Percentiles rank a stretch among this genome's conserved stretches.
Evolutionary conservation across 2,797 vertebrate genomes (phyloP).

Genomic region (Iguana delicatissima): DNA sequence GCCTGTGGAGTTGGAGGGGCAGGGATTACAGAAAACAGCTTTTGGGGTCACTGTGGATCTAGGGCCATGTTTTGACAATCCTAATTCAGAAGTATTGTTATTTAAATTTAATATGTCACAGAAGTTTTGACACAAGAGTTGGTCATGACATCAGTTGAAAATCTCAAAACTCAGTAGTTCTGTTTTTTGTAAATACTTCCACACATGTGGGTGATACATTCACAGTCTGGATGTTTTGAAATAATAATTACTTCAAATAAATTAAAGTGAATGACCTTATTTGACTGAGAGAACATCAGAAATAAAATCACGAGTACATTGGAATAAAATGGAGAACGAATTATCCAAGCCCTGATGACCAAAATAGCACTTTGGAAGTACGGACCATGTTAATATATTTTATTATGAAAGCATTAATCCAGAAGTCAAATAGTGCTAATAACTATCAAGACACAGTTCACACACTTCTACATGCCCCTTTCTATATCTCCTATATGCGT

Average conservation of each 20-base stretch:
- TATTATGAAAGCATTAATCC: background rate
- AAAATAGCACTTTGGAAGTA: background rate
- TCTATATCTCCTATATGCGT: background rate
- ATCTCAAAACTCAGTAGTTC: constrained; percentile 10
- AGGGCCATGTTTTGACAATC: too few relatives aligned
- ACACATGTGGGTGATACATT: too few relatives aligned
- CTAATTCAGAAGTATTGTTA: constrained; percentile 10
- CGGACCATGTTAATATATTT: background rate
- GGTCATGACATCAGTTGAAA: background rate
- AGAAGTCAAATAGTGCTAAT: background rate
- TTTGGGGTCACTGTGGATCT: too few relatives aligned
- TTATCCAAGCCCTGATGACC: background rate
- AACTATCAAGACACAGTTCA: background rate
- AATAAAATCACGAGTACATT: background rate
- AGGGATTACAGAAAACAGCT: too few relatives aligned
- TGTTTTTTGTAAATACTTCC: background rate
- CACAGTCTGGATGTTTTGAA: background rate
- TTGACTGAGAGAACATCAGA: background rate
- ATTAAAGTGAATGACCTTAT: constrained; percentile 1
- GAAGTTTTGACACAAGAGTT: constrained; percentile 4
- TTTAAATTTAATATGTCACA: background rate
- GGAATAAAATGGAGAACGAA: background rate
- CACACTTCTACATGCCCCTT: background rate
- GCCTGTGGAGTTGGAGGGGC: too few relatives aligned
- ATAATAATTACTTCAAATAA: constrained; percentile 6